phyloP scores from a whole-genome alignment of 2,888 invertebrate species.

The Julus scanicus region DNA sequence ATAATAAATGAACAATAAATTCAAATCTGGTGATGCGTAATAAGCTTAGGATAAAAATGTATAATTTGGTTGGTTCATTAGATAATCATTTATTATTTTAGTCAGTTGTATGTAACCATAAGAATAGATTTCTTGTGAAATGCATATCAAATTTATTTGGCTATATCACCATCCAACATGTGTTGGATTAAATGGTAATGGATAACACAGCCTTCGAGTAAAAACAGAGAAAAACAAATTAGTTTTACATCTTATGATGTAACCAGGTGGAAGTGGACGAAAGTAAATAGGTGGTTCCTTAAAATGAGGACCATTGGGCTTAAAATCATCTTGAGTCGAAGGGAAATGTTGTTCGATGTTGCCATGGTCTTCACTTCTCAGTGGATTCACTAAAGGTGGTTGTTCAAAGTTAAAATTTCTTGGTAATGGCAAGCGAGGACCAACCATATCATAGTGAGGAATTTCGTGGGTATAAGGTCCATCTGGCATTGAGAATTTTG shows the following conservation, averaged over 20 bases:
- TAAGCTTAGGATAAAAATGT: too few relatives aligned
- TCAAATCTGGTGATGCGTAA: too few relatives aligned
- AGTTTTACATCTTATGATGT: not conserved
- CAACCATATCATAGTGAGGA: not conserved
- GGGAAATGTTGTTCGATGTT: not conserved
- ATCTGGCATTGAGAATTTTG: not conserved
- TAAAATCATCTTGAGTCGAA: not conserved
- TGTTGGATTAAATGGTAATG: constrained; percentile 10
- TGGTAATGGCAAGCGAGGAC: not conserved
- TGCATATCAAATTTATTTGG: too few relatives aligned
- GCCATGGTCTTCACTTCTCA: not conserved
- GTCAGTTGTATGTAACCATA: too few relatives aligned
- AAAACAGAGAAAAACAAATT: constrained; percentile 7
- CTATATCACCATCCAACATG: not conserved
- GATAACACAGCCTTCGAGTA: not conserved
- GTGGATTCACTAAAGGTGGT: not conserved
- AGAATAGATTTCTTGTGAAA: too few relatives aligned
- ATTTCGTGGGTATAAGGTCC: not conserved
- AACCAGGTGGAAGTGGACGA: constrained; percentile 10
- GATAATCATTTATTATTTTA: too few relatives aligned
- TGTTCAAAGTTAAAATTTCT: not conserved
- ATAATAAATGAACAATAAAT: too few relatives aligned
- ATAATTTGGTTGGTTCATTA: too few relatives aligned
- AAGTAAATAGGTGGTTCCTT: not conserved
- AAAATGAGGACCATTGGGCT: not conserved